A percentile compares a stretch with the other conserved stretches of the same genome.
Evolutionary conservation across 2,888 invertebrate genomes (phyloP).

Genomic region (Ashinkailepas kermadecensis): DNA sequence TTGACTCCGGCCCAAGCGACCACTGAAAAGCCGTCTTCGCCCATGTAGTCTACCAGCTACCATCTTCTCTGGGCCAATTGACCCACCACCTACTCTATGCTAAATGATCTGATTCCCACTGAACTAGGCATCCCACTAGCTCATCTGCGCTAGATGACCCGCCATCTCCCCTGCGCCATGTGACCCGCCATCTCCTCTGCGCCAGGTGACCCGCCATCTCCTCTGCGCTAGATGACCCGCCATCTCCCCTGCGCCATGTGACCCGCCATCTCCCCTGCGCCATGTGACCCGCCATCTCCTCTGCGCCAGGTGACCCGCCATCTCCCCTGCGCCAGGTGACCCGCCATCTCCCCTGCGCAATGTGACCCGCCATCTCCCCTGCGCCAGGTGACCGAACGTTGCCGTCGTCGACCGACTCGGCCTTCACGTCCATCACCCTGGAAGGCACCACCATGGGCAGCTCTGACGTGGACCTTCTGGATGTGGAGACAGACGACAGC

Average conservation of each 20-base stretch:
- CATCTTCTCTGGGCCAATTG: no score
- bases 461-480: constrained; percentile 38
- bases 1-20: no score
- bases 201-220: not conserved
- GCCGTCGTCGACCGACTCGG: not conserved
- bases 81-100: no score
- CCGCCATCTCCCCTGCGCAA: not conserved
- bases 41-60: no score
- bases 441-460: constrained; percentile 45
- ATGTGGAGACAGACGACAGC: not conserved
- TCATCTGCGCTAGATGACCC: no score
- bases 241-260: not conserved
- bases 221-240: not conserved
- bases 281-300: not conserved
- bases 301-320: not conserved
- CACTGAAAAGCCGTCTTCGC: no score
- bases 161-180: not conserved
- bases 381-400: not conserved
- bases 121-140: no score
- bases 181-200: not conserved
- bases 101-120: no score
- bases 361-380: not conserved
- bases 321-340: not conserved
- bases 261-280: not conserved
- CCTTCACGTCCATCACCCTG: constrained; percentile 46